phyloP scores from a whole-genome alignment of 1,140 invertebrate species.

The Papilio polytes region DNA sequence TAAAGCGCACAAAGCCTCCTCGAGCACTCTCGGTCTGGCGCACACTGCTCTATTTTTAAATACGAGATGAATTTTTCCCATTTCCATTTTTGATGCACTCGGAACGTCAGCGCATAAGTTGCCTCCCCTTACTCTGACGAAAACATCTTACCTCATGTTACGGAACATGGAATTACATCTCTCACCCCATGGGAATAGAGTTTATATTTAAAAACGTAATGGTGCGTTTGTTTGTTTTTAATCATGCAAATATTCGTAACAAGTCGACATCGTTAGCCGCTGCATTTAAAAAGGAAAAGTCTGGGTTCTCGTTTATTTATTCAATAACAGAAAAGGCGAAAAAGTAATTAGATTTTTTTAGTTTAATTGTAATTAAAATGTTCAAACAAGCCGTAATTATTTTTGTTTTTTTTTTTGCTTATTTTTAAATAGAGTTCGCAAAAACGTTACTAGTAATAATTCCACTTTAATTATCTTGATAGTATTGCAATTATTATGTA shows the following conservation, averaged over 20 bases:
- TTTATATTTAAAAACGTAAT: conserved; percentile 7
- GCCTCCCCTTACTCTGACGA: conserved; percentile 31
- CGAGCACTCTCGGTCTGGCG: conserved; percentile 58
- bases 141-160: conserved; percentile 16
- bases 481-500: background rate
- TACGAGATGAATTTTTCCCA: conserved; percentile 65
- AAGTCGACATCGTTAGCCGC: conserved; percentile 40
- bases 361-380: background rate
- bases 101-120: conserved; percentile 34
- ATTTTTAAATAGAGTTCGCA: background rate
- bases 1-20: conserved; percentile 66
- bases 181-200: background rate
- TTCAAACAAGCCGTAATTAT: background rate
- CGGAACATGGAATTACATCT: background rate
- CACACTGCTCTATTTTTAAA: conserved; percentile 68
- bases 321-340: conserved; percentile 1
- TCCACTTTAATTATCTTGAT: background rate
- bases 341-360: background rate
- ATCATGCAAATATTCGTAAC: conserved; percentile 35
- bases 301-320: conserved; percentile 21
- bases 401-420: background rate
- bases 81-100: conserved; percentile 59
- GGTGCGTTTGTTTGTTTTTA: conserved; percentile 30
- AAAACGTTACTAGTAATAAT: background rate
- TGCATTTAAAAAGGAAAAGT: conserved; percentile 39